Base-by-base conservation (phyloP, 2,797 vertebrate species). In the Typhlichthys eigenmanni region DNA sequence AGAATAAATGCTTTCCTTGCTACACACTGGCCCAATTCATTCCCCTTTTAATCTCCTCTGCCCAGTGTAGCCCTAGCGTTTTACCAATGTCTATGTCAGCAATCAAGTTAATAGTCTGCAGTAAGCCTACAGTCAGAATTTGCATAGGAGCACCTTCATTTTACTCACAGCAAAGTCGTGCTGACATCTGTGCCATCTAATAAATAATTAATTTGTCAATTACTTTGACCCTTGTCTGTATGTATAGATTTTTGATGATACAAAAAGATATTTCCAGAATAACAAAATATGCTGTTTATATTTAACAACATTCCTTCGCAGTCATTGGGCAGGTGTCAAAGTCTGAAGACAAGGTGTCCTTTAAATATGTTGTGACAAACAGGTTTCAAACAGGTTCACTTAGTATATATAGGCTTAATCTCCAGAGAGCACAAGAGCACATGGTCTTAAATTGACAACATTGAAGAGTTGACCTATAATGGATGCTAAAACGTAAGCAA, bases 11-110 rank as follows among this genome's bases (percentile, higher is more conserved):
- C 81, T 87, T 88, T 82, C 49, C 75, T 60, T 19, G n/a, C 68
- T 89, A 77, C 87, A 93, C 89, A 93, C 89, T 89, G 84, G 84
- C 80, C 82, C 87, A 82, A 90, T 92, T 91, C 91, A 92, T 91
- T 88, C 81, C 79, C 69, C 29, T 58, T 85, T 72, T 92, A 92
- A 93, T 93, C 92, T 81, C 72, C 82, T 92, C 87, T 87, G 83
- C 85, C 75, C 88, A 78, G 84, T 88, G 85, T 84, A 78, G 76
- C 66, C 67, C 49, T 47, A 55, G 71, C 74, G 72, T 83, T 72
- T 83, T 81, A 68, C 75, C 62, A 71, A 69, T 68, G 68, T 74
- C 76, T 84, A 65, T 87, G 70, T 87, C 71, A 69, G 67, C 71
- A 68, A 81, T 67, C 66, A 57, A 72, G 68, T 62, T 64, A 76